phyloP scores from a whole-genome alignment of 1,140 invertebrate genomes.

The Rhizoglyphus robini region DNA sequence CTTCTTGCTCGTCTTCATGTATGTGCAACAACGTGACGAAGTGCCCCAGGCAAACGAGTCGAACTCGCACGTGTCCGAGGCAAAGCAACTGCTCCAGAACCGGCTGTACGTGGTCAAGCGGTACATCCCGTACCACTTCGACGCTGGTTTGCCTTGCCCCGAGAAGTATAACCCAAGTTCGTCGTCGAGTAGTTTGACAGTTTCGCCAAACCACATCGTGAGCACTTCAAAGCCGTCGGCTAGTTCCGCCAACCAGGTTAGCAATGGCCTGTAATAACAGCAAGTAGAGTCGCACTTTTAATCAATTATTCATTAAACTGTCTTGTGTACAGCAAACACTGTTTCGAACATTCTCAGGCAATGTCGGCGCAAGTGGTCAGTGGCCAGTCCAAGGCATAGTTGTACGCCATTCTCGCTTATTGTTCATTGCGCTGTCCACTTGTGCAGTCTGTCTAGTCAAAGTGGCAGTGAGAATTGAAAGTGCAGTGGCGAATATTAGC shows the following conservation, averaged over 20 bases:
- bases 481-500: no score
- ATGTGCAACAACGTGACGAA: conserved; percentile 1
- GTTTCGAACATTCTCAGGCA: background rate
- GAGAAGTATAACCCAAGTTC: background rate
- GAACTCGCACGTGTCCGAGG: background rate
- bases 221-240: background rate
- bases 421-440: no score
- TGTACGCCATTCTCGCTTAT: no score
- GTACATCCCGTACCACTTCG: conserved; percentile 2
- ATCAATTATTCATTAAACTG: background rate
- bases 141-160: conserved; percentile 1
- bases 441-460: no score
- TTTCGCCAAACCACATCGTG: background rate
- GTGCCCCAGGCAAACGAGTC: background rate
- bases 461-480: no score
- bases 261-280: background rate
- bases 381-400: no score
- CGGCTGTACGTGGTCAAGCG: conserved; percentile 1
- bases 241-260: background rate
- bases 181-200: background rate
- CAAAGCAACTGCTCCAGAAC: background rate
- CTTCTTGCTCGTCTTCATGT: background rate
- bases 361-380: background rate
- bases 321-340: background rate
- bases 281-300: background rate